These are phyloP conservation scores for Cyanoliseus patagonus DNA, from an alignment of 2,113 vertebrate genomes.

Conservation along the genomic window DNA sequence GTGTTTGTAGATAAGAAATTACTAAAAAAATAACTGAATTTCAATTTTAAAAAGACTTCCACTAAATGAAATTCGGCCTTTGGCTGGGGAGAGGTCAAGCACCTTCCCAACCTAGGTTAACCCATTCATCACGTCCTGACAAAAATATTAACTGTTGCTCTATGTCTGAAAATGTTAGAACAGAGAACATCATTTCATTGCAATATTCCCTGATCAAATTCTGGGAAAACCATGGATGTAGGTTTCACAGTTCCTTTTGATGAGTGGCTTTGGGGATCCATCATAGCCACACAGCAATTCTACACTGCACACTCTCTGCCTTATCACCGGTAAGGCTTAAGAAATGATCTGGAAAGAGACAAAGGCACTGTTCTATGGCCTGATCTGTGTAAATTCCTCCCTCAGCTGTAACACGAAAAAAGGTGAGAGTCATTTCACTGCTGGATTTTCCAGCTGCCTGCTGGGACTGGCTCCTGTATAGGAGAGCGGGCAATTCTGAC, in stretches of 20 bases:
- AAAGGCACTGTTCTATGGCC: neutral
- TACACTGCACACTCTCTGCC: neutral
- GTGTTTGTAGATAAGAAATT: neutral
- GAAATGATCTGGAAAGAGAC: neutral
- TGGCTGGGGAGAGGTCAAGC: neutral
- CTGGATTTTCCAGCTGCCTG: neutral
- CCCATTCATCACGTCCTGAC: neutral
- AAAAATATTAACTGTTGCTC: neutral
- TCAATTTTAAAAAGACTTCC: neutral
- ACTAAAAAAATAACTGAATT: neutral
- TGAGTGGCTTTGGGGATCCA: neutral
- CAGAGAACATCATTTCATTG: neutral
- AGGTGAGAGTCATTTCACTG: neutral
- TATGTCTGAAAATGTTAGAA: neutral
- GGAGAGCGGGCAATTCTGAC: neutral
- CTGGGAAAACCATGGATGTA: accelerated
- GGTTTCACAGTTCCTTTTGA: neutral
- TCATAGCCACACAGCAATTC: accelerated
- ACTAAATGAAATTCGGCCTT: neutral
- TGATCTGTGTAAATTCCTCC: neutral
- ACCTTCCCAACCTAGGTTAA: neutral
- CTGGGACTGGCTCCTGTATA: neutral
- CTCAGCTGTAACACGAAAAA: neutral
- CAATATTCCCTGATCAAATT: neutral
- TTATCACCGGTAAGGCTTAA: neutral